Evolutionary conservation across 2,113 vertebrate genomes (phyloP), one percentile per base, ranked within the genome.

Genomic region (Percina caprodes): DNA sequence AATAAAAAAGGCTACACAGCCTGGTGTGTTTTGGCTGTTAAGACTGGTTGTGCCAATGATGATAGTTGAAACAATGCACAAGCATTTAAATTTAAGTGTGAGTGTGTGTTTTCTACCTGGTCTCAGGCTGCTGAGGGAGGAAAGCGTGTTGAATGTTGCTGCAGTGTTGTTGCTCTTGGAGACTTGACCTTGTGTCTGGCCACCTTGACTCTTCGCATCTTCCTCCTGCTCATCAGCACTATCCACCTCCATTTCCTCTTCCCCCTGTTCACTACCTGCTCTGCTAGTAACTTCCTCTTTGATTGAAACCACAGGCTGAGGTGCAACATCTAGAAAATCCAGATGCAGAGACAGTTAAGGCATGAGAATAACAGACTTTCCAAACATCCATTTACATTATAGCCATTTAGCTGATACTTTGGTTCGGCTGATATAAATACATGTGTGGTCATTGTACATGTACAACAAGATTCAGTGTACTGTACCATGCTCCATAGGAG

Each of bases 181-280:
- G 26, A 60, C 19, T n/a, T 85, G 89, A 77, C 74, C 16, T 7
- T 35, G 95, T 72, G 74, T 94, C 95, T 35, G 95, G 92, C 72
- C 72, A 66, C 65, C 95, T 95, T 72, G 96, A 93, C 71, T 69
- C 69, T 19, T 85, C 0, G 19, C 39, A 1, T 97, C 97, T 63
- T 96, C 97, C 1, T 93, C 89, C 46, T 88, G 90, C n/a, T 96
- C 95, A 1, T 95, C 94, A 54, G 95, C 95, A 82, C 98, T 98
- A 89, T 99, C 98, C 90, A 99, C 96, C 86, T 99, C 98, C 98
- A 99, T 99, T 88, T 97, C 98, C 70, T 97, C 97, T 75, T 98
- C 98, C 0, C n/a, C 98, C 0, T 97, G 97, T 23, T 98, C 97
- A 69, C 96, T 97, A 61, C 94, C 93, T 1, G 93, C 87, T 82